Evolutionary conservation across 2,888 invertebrate species (phyloP).

Genomic region (Mesorhabditis sp.): DNA sequence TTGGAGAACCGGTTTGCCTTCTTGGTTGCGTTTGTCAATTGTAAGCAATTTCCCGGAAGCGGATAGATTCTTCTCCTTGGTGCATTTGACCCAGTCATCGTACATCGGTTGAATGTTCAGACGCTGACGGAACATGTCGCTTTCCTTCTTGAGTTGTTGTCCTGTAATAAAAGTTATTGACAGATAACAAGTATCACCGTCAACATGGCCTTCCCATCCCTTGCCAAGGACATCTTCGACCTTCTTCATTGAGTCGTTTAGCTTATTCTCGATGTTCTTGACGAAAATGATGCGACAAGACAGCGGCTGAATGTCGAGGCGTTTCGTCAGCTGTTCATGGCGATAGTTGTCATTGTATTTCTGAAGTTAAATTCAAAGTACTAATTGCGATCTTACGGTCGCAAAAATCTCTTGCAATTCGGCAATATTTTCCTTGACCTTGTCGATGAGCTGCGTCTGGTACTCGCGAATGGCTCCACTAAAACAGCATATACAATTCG

Average conservation of each 20-base stretch:
- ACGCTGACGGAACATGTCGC: conserved; percentile 92
- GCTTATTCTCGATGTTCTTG: conserved; percentile 86
- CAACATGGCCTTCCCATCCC: conserved; percentile 98
- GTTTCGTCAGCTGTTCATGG: conserved; percentile 72
- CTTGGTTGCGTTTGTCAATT: conserved; percentile 31
- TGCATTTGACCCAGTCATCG: conserved; percentile 83
- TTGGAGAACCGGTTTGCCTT: conserved; percentile 68
- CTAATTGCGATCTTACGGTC: background rate
- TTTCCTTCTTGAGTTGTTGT: conserved; percentile 78
- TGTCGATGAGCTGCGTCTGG: conserved; percentile 95
- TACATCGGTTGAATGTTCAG: conserved; percentile 94
- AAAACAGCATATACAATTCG: background rate
- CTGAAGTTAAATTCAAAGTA: background rate
- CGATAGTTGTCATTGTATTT: background rate
- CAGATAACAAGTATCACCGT: conserved; percentile 73
- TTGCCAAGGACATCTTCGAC: conserved; percentile 93
- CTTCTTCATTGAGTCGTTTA: conserved; percentile 88
- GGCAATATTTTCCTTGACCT: conserved; percentile 98
- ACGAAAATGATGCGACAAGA: conserved; percentile 97
- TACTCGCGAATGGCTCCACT: conserved; percentile 89
- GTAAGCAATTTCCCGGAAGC: conserved; percentile 25
- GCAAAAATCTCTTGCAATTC: conserved; percentile 70
- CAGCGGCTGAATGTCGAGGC: conserved; percentile 90
- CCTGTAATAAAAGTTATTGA: conserved; percentile 24
- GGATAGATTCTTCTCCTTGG: conserved; percentile 57